Conservation (phyloP, 2,113 vertebrate species). For the Neomonachus schauinslandi region DNA sequence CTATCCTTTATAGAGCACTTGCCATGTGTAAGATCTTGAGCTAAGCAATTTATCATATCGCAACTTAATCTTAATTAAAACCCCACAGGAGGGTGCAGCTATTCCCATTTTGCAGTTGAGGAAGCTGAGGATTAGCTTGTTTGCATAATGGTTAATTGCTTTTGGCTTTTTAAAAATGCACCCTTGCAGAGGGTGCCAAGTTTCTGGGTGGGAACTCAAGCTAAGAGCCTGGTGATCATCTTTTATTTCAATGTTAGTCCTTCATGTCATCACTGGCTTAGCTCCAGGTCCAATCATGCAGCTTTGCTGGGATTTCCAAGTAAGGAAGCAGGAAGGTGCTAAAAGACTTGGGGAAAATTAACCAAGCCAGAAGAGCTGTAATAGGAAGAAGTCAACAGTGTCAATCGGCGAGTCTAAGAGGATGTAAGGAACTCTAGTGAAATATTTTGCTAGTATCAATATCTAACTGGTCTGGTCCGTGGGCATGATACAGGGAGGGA, state of each 20-base stretch:
- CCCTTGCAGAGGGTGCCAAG: not conserved
- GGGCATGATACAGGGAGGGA: not conserved
- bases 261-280: not conserved
- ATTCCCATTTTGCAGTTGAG: slow-evolving; percentile 21
- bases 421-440: not conserved
- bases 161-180: not conserved
- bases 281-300: not conserved
- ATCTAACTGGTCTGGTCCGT: not conserved
- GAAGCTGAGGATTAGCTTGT: slow-evolving; percentile 10
- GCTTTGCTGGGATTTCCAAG: slow-evolving; percentile 40
- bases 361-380: not conserved
- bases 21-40: not conserved
- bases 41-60: not conserved
- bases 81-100: not conserved
- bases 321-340: not conserved
- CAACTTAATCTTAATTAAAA: not conserved
- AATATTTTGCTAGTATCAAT: not conserved
- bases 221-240: not conserved
- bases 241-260: not conserved
- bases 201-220: slow-evolving; percentile 61
- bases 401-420: not conserved
- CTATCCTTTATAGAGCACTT: not conserved
- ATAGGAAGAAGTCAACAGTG: not conserved
- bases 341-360: not conserved
- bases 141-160: slow-evolving; percentile 43